phyloP scores from a whole-genome alignment of 2,113 vertebrate genomes.

The Eolophus roseicapilla region DNA sequence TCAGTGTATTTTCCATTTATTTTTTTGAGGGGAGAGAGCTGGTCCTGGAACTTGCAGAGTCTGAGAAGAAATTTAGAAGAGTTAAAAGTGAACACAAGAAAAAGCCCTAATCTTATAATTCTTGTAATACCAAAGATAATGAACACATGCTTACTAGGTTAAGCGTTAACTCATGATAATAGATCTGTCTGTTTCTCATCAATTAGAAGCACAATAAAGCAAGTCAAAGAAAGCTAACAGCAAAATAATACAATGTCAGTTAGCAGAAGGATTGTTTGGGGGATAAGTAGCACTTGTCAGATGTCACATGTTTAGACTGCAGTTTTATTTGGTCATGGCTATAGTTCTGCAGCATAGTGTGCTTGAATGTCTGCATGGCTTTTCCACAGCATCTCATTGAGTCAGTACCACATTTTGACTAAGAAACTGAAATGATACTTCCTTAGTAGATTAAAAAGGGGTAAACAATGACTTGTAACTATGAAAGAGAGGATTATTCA shows the following conservation, averaged over 20 bases:
- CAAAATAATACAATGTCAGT: not conserved
- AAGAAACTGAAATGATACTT: not conserved
- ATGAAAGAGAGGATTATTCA: not conserved
- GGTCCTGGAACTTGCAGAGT: not conserved
- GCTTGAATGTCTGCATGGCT: not conserved
- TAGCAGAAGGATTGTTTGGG: not conserved
- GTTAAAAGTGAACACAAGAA: not conserved
- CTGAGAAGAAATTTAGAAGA: not conserved
- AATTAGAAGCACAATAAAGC: not conserved
- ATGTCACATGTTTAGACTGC: not conserved
- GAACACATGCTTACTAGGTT: not conserved
- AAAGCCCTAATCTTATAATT: not conserved
- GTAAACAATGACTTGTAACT: not conserved
- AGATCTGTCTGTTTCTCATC: not conserved
- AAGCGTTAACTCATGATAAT: not conserved
- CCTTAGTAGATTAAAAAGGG: not conserved
- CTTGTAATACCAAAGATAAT: not conserved
- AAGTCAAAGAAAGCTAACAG: not conserved
- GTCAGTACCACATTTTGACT: not conserved
- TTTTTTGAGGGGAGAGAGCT: not conserved
- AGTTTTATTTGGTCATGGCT: not conserved
- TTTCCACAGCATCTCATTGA: not conserved
- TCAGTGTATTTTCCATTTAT: not conserved
- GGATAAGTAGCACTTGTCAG: not conserved
- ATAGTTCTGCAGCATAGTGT: not conserved